Evolutionary conservation across 2,113 vertebrate genomes (phyloP).

Genomic region (Perca schrenkii): DNA sequence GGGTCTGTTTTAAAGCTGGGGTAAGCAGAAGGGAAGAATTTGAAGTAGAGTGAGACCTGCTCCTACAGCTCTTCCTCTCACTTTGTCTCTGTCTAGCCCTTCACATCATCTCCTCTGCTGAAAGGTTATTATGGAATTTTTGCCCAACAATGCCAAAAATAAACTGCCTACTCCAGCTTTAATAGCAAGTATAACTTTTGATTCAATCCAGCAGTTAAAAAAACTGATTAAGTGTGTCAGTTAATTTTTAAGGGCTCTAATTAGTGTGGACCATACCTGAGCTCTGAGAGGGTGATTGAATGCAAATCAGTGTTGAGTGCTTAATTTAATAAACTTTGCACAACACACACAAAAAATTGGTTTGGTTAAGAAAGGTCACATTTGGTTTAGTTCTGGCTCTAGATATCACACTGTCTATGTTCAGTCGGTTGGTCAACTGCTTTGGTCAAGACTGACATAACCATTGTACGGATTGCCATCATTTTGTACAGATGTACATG

Average conservation of each 20-base stretch:
- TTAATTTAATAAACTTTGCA: neutral
- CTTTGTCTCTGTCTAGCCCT: too few species aligned
- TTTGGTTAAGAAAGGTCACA: neutral
- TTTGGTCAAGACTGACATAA: neutral
- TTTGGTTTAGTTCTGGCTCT: neutral
- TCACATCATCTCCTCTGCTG: too few species aligned
- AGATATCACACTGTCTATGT: neutral
- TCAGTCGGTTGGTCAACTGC: neutral
- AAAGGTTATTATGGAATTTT: too few species aligned
- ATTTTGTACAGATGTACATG: neutral
- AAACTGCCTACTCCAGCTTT: too few species aligned
- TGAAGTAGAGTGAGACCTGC: too few species aligned
- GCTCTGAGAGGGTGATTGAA: neutral
- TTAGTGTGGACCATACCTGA: neutral
- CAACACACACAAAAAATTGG: too few species aligned
- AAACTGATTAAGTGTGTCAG: neutral
- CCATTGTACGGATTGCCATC: neutral
- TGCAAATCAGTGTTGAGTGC: neutral
- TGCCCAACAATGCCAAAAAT: too few species aligned
- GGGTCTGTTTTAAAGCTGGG: neutral
- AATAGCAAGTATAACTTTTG: conserved; percentile 8
- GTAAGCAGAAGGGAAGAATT: too few species aligned
- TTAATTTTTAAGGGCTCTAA: neutral
- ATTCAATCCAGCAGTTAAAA: neutral
- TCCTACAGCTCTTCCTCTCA: too few species aligned